phyloP scores from a whole-genome alignment of 2,797 vertebrate genomes.

The Myripristis jacobus region DNA sequence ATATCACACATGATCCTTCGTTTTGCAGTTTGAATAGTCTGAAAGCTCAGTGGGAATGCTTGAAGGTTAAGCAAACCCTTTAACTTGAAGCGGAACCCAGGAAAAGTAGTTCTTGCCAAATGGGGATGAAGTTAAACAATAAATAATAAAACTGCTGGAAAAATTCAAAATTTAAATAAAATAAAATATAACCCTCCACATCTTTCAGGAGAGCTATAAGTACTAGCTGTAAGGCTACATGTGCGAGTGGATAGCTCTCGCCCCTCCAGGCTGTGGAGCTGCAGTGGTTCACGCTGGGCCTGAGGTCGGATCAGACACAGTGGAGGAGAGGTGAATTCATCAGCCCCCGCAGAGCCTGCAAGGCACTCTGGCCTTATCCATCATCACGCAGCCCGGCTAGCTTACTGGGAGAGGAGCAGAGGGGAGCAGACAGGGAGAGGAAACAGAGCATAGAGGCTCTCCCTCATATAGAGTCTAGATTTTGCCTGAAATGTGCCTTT shows the following conservation, averaged over 20 bases:
- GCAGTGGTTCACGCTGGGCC: conserved; percentile 56
- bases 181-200: not conserved
- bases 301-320: conserved; percentile 57
- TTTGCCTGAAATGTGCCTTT: conserved; percentile 34
- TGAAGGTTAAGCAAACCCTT: conserved; percentile 48
- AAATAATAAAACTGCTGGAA: no score
- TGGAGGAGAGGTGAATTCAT: conserved; percentile 69
- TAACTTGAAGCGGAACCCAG: no score
- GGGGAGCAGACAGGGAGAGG: conserved; percentile 7
- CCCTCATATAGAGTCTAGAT: not conserved
- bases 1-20: not conserved
- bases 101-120: no score
- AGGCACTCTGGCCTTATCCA: conserved; percentile 61
- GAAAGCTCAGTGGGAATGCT: conserved; percentile 21
- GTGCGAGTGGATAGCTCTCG: conserved; percentile 25
- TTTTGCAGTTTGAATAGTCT: conserved; percentile 13
- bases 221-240: conserved; percentile 42
- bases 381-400: conserved; percentile 52
- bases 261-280: conserved; percentile 39
- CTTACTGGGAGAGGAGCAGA: conserved; percentile 30
- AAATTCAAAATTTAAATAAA: no score
- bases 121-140: no score
- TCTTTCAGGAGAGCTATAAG: conserved; percentile 38
- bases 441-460: conserved; percentile 9
- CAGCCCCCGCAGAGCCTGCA: conserved; percentile 58